These are phyloP conservation scores for Riparia riparia DNA, from an alignment of 2,113 vertebrate species.

Conservation along the genomic window DNA sequence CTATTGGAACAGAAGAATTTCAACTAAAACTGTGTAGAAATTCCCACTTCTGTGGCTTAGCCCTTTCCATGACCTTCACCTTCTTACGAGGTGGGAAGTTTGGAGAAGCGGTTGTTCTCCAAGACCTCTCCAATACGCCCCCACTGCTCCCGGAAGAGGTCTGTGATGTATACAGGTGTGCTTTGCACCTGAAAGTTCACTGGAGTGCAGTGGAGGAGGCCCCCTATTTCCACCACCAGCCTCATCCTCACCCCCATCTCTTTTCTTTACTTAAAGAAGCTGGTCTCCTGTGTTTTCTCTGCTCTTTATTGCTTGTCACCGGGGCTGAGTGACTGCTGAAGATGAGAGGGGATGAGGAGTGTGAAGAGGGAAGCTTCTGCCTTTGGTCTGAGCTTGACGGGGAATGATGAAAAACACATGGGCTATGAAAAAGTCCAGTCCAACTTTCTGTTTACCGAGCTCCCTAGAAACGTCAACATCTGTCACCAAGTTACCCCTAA, in stretches of 20 bases:
- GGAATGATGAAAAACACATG: slow-evolving; percentile 79
- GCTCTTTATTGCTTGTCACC: slow-evolving; percentile 63
- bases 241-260: neutral
- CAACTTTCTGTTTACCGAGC: slow-evolving; percentile 73
- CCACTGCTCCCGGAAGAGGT: neutral
- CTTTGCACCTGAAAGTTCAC: neutral
- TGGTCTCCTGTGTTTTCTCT: slow-evolving; percentile 64
- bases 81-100: neutral
- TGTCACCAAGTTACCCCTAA: slow-evolving; percentile 74
- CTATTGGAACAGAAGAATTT: neutral
- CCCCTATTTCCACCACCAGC: neutral
- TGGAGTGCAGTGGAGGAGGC: neutral
- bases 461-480: slow-evolving; percentile 74
- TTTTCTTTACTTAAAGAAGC: slow-evolving; percentile 1
- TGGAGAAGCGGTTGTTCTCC: neutral
- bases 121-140: neutral
- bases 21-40: neutral
- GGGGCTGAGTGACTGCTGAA: slow-evolving; percentile 63
- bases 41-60: neutral
- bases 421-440: slow-evolving; percentile 74
- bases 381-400: slow-evolving; percentile 69
- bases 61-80: neutral
- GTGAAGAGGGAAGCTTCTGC: slow-evolving; percentile 70
- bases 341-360: slow-evolving; percentile 70
- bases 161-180: neutral